phyloP scores from a whole-genome alignment of 23 tunicate species.

The Corella eumyota region DNA sequence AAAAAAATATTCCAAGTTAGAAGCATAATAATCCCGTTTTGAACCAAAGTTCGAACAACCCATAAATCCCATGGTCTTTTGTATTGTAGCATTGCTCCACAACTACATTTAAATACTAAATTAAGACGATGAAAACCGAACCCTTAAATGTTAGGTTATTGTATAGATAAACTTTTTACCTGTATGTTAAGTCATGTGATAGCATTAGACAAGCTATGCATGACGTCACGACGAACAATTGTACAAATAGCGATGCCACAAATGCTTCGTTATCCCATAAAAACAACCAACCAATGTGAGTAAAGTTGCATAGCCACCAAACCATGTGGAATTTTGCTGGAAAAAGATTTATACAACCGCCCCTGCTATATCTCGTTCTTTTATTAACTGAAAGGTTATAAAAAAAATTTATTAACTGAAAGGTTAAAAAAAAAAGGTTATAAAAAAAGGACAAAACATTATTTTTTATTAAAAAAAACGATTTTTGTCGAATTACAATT shows the following conservation, averaged over 20 bases:
- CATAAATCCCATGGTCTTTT: slow-evolving; percentile 70
- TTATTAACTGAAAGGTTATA: slow-evolving; percentile 4
- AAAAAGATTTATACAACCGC: slow-evolving; percentile 21
- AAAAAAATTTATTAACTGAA: background rate
- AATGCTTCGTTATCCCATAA: slow-evolving; percentile 66
- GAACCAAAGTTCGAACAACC: slow-evolving; percentile 62
- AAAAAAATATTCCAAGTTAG: slow-evolving; percentile 36
- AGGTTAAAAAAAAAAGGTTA: background rate
- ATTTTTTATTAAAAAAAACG: too few species aligned
- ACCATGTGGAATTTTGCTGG: slow-evolving; percentile 31
- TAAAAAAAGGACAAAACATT: too few species aligned
- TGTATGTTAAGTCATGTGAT: slow-evolving; percentile 28
- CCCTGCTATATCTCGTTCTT: too few species aligned
- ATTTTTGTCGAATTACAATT: too few species aligned
- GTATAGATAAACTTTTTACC: slow-evolving; percentile 20
- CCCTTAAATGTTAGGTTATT: background rate
- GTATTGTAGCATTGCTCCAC: slow-evolving; percentile 54
- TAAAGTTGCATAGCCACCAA: slow-evolving; percentile 40
- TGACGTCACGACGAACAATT: slow-evolving; percentile 33
- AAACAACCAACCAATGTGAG: slow-evolving; percentile 44
- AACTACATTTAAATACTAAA: slow-evolving; percentile 9
- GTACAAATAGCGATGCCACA: slow-evolving; percentile 50
- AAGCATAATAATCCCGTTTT: slow-evolving; percentile 51
- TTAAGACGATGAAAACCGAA: background rate
- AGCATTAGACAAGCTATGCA: slow-evolving; percentile 19